phyloP scores from a whole-genome alignment of 2,888 invertebrate species.

The Morpho helenor region DNA sequence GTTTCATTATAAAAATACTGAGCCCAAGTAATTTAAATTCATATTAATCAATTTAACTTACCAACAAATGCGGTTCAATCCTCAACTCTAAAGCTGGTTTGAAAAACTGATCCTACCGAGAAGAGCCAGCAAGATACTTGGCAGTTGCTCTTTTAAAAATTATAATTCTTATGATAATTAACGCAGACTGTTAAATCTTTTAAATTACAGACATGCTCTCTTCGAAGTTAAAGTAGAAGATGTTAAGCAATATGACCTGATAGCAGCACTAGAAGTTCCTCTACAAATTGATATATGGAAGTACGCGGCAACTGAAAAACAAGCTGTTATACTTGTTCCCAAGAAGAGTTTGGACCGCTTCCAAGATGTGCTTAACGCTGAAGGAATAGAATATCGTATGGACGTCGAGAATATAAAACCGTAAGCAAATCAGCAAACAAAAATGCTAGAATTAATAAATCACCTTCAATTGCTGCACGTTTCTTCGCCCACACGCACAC shows the following conservation, averaged over 20 bases:
- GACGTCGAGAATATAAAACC: conserved; percentile 4
- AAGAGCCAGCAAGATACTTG: no score
- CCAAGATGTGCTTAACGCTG: neutral
- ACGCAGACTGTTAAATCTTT: no score
- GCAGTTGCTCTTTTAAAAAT: no score
- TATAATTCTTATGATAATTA: no score
- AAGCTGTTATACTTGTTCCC: neutral
- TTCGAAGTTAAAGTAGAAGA: conserved; percentile 3
- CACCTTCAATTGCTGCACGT: neutral
- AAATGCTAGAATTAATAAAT: neutral
- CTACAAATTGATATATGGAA: conserved; percentile 8
- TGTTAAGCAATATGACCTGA: neutral
- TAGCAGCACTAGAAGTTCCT: neutral
- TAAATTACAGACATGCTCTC: conserved; percentile 6
- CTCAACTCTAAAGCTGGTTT: no score
- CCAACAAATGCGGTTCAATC: no score
- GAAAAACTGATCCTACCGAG: no score
- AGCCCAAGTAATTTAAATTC: no score
- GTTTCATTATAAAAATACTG: no score
- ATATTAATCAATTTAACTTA: no score
- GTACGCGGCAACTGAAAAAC: neutral
- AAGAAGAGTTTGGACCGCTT: conserved; percentile 4
- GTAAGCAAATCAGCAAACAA: neutral
- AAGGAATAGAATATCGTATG: conserved; percentile 4
- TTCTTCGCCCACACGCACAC: neutral